A percentile compares a stretch with the other conserved stretches of the same genome.
These are phyloP conservation scores for Drosophila infuscata DNA, from an alignment of 2,888 invertebrate genomes.

Conservation along the genomic window DNA sequence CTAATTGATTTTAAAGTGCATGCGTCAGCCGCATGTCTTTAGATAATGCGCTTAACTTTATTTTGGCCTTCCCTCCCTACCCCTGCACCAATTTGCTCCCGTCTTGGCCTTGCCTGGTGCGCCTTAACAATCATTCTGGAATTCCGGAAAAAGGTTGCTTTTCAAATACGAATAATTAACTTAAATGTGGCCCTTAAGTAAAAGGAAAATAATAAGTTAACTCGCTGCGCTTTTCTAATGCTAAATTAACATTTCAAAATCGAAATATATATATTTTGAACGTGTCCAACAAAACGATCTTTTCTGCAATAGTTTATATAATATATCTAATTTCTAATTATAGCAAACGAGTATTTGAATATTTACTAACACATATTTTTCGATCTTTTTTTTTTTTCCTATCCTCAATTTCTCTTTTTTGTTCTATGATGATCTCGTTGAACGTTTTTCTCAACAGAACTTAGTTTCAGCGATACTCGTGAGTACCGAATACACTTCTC, in stretches of 20 bases:
- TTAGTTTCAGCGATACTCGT: constrained; percentile 85
- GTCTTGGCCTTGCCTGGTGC: neutral
- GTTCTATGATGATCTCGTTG: constrained; percentile 49
- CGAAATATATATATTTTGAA: neutral
- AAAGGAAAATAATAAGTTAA: neutral
- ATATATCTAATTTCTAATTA: neutral
- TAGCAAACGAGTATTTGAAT: constrained; percentile 18
- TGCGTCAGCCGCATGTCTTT: constrained; percentile 21
- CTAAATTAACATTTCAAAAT: neutral
- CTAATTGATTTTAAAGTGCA: constrained; percentile 33
- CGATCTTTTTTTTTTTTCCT: constrained; percentile 26
- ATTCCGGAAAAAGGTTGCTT: neutral
- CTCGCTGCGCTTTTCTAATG: neutral
- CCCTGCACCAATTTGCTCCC: neutral
- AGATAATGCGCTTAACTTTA: constrained; percentile 1
- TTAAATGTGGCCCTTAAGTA: neutral
- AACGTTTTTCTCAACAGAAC: constrained; percentile 81
- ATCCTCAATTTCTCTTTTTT: constrained; percentile 13
- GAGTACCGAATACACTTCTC: constrained; percentile 71
- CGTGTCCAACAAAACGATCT: neutral
- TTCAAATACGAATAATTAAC: neutral
- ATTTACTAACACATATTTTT: constrained; percentile 44
- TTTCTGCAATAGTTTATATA: neutral
- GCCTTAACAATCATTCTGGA: neutral
- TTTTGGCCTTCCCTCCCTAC: neutral